These are phyloP conservation scores for Nothobranchius furzeri DNA, from an alignment of 2,113 vertebrate genomes.

Conservation along the genomic window DNA sequence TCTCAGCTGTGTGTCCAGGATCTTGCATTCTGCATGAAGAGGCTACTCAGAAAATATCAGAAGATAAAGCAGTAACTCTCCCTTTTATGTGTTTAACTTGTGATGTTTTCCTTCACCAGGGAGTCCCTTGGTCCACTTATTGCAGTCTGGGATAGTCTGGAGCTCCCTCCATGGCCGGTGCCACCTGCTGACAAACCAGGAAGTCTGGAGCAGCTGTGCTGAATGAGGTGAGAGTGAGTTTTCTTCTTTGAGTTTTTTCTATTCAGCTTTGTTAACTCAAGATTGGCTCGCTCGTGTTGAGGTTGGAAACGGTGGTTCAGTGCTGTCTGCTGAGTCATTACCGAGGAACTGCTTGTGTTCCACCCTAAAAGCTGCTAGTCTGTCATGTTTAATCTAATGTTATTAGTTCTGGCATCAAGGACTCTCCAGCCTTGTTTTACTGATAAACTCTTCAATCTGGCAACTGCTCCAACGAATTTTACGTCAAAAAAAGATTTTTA, in stretches of 20 bases:
- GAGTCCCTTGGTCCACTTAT: conserved; percentile 52
- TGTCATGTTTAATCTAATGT: conserved; percentile 43
- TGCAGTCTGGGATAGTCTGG: conserved; percentile 60
- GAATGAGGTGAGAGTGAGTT: conserved; percentile 66
- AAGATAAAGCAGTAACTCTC: not conserved
- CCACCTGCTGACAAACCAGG: conserved; percentile 59
- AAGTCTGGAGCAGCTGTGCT: conserved; percentile 50
- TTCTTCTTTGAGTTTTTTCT: not conserved
- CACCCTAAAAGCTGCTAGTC: conserved; percentile 31
- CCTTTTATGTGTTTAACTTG: conserved; percentile 15
- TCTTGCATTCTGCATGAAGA: not conserved
- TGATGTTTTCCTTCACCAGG: conserved; percentile 49
- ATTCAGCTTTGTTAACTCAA: too few species aligned
- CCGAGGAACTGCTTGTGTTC: conserved; percentile 29
- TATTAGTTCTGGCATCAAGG: conserved; percentile 45
- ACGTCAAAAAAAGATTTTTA: conserved; percentile 30
- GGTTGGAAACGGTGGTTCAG: not conserved
- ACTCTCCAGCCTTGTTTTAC: conserved; percentile 39
- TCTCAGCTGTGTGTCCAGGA: conserved; percentile 4
- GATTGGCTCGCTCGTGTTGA: too few species aligned
- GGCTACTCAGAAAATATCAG: not conserved
- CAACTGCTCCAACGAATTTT: conserved; percentile 24
- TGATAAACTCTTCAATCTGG: conserved; percentile 38
- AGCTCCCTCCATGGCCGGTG: conserved; percentile 65
- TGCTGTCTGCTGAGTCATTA: conserved; percentile 27